Conservation (phyloP, 1,140 invertebrate species). For the Manduca sexta region DNA sequence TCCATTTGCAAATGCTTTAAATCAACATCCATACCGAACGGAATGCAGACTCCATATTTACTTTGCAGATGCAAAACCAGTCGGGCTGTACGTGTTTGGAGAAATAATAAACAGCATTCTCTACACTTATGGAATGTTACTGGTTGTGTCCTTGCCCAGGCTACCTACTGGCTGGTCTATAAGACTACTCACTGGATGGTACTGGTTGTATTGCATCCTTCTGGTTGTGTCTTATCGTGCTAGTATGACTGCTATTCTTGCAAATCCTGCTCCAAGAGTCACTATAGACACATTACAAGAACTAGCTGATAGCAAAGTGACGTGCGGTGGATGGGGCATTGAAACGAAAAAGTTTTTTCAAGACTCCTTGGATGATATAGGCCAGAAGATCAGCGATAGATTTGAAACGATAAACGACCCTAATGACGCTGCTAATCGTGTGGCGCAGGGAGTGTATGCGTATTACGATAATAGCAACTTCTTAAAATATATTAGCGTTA, state of each 20-base stretch:
- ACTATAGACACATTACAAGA: slow-evolving; percentile 84
- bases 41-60: slow-evolving; percentile 8
- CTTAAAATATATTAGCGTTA: slow-evolving; percentile 77
- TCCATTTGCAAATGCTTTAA: no score
- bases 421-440: slow-evolving; percentile 74
- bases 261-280: slow-evolving; percentile 82
- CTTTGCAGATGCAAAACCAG: slow-evolving; percentile 54
- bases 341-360: slow-evolving; percentile 81
- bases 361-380: slow-evolving; percentile 77
- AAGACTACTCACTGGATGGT: slow-evolving; percentile 85
- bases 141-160: slow-evolving; percentile 83
- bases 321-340: slow-evolving; percentile 79
- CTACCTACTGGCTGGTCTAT: slow-evolving; percentile 85
- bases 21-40: no score
- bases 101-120: slow-evolving; percentile 81
- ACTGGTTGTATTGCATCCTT: slow-evolving; percentile 88
- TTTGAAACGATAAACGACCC: slow-evolving; percentile 77
- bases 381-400: slow-evolving; percentile 78
- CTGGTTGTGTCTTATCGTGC: slow-evolving; percentile 85
- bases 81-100: slow-evolving; percentile 80
- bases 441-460: slow-evolving; percentile 80
- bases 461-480: slow-evolving; percentile 88
- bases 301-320: slow-evolving; percentile 76
- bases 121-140: slow-evolving; percentile 85
- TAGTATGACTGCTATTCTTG: slow-evolving; percentile 87